Evolutionary conservation across 2,888 invertebrate species (phyloP), one percentile per base, ranked within the genome.

Genomic region (Idaea straminata): DNA sequence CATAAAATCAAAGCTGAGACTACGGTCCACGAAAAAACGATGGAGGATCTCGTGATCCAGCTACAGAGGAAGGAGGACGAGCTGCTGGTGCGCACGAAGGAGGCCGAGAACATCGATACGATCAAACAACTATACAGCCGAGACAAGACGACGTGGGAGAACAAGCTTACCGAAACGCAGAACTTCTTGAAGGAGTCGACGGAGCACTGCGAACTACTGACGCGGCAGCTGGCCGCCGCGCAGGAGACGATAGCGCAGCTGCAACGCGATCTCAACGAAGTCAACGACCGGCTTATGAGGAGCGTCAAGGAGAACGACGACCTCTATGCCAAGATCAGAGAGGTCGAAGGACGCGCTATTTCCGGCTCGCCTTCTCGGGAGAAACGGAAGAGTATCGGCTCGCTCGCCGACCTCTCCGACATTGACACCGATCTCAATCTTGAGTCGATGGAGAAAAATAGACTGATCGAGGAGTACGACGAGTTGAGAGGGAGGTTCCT

Each of bases 381-480:
- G 74, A 94, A 94, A 69, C 93, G 95, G 68, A 94, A 95, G 77
- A 96, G 96, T 73, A 94, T 96, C 72, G 96, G 96, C 74, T 97
- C 97, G 5, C 90, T 97, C 7, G 96, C 96, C 74, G 97, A 97
- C 83, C 93, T 97, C 57, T 96, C 96, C 6, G 96, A 96, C 77
- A 94, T 97, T 65, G 96, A 96, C 83, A 91, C 95, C 77, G 96
- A 97, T 73, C 88, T 96, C 66, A 95, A 97, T 88, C 90, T 97
- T 1, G 95, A 95, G 74, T 93, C 94, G 15, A 88, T 97, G 74
- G 96, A 96, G 79, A 96, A 96, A 73, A 96, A 96, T 76, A 95
- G 95, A 77, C 89, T 97, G 64, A 95, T 96, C 74, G 97, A 97
- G 77, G 97, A 97, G 80, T 97, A 96, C 82, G 94, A 95, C 59